Conservation (phyloP, 2,797 vertebrate genomes). For the Melanotaenia trifasciata region DNA sequence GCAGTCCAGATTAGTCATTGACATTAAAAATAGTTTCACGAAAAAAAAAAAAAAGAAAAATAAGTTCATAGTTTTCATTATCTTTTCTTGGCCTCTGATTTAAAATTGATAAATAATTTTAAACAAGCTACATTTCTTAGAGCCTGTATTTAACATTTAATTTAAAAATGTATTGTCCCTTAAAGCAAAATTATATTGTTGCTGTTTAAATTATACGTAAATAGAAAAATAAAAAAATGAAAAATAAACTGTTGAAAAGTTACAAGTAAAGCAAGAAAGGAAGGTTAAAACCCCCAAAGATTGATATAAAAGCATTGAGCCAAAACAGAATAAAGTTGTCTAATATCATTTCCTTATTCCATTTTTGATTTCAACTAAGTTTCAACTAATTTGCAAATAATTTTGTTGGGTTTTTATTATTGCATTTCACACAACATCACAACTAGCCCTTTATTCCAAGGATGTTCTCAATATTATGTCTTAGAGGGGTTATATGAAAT, state of each 20-base stretch:
- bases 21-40: background rate
- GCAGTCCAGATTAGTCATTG: background rate
- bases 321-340: no score
- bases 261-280: no score
- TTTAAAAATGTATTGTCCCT: background rate
- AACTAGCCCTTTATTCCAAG: background rate
- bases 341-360: no score
- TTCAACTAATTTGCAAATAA: no score
- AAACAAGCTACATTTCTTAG: background rate
- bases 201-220: no score
- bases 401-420: background rate
- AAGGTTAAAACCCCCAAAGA: no score
- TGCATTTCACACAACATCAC: background rate
- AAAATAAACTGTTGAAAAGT: no score
- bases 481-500: background rate
- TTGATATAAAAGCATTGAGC: no score
- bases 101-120: background rate
- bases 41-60: no score
- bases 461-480: background rate
- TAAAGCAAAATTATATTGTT: no score
- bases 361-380: no score
- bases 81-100: background rate
- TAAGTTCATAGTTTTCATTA: background rate
- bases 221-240: no score
- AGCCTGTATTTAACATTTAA: background rate